Base-by-base conservation (phyloP, 2,888 invertebrate genomes). In the Ornithoptera priamus region DNA sequence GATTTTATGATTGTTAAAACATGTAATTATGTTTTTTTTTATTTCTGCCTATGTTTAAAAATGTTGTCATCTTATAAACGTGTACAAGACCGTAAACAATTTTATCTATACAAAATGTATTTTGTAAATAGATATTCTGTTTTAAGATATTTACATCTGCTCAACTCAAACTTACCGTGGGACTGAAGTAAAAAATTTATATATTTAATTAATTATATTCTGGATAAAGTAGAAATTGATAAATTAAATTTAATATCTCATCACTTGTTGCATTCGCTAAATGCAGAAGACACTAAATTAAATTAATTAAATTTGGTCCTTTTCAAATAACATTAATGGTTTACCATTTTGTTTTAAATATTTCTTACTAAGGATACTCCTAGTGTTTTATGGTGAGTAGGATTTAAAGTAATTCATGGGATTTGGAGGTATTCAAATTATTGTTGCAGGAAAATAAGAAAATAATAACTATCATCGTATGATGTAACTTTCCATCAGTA, bases 61-160 rank as follows among this genome's bases (percentile, higher is more conserved):
- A 83, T 80, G 82, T 88, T 88, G 87, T 85, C 86, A 86, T 85
- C 89, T 87, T 88, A 79, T 87, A 88, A 86, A 82, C 82, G 80
- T 87, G 85, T 86, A 88, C 81, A 85, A 83, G 81, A 81, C 76
- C 78, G 76, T 82, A 75, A 83, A 83, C 75, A 84, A 85, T 87
- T 89, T 85, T 85, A 85, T 84, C 85, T 86, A 85, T 81, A 85
- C 75, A 71, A 80, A 83, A 84, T 81, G 81, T 88, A 89, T 88
- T 88, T 89, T 92, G 89, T 91, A 92, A 87, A 90, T 90, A 87
- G 84, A 84, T 85, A 85, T 89, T 90, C 85, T 85, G 89, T 89
- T 90, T 82, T 90, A 90, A 90, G 88, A 84, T 86, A 86, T 80
- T 86, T 85, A 90, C 83, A 87, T 90, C 90, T 92, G 92, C 92